Base-by-base conservation (phyloP, 2,113 vertebrate species). In the Onychostoma macrolepis region DNA sequence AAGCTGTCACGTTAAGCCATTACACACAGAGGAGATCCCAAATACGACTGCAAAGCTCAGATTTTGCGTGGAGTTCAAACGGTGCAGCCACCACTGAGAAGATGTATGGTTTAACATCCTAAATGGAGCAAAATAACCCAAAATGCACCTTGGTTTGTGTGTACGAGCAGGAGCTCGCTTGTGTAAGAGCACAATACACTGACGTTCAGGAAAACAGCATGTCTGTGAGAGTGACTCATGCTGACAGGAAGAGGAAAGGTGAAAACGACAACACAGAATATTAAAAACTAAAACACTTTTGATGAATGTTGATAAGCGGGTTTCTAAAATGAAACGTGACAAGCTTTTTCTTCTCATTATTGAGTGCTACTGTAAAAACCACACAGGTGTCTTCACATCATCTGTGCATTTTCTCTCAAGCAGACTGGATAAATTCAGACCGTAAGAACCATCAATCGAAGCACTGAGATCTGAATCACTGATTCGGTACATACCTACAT, bases 401-500 rank as follows among this genome's bases (percentile, higher is more conserved):
- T 76, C 41, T 76, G 74, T 76, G 41, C 13, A 76, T 48, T 45
- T 45, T 75, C n/a, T 45, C 24, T 78, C 71, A 86, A 83, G 3
- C 12, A 48, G 76, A 50, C 41, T 48, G 65, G 38, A 75, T 80
- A 11, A 67, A 80, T 9, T 75, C 65, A 61, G 38, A 72, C 19
- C 38, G 28, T 75, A 56, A 24, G 75, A 79, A 75, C 24, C 80
- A 89, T 84, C 30, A 69, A 58, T 80, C 43, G 43, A 48, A 69
- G 81, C 41, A 75, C n/a, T 76, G 79, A 65, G n/a, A 79, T 80
- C 50, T 43, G 67, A 80, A 86, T 58, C 69, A 87, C 11, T 82
- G 88, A 87, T 58, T 89, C 58, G 74, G 74, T 53, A 88, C 72
- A 74, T 78, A 56, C 12, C 13, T 38, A 74, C 61, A 83, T 43